Base-by-base conservation (phyloP, 1,140 invertebrate genomes). In the Apis dorsata region DNA sequence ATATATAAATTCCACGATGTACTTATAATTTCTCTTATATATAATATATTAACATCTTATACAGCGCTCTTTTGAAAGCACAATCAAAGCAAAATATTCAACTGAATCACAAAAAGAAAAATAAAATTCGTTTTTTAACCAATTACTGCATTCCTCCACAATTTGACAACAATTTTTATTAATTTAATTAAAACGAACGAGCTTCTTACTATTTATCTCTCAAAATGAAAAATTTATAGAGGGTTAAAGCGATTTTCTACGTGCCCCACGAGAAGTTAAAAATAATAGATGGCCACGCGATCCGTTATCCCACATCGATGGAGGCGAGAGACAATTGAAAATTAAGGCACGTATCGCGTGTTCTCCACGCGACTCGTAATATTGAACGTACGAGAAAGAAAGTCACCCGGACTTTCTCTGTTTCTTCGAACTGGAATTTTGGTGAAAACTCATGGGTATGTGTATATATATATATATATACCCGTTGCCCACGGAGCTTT, bases 341-440 rank as follows among this genome's bases (percentile, higher is more conserved):
- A 66, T 89, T 89, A 89, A 89, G 88, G 83, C 88, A 89, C 87
- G 80, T 66, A 53, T 73, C n/a, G 76, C 28, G 71, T 21, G 59
- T 59, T 53, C 55, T 44, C 13, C 12, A 49, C 76, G 57, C 66
- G 71, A 69, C 53, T 87, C 62, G 66, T 66, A 81, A 84, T 80
- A 83, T 74, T 71, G 72, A 73, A 76, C 75, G 62, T 71, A 57
- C 66, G 51, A 68, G 24, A 51, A 88, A 88, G 84, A 88, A 89
- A 89, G 85, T 83, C 28, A 7, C 19, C 12, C 34, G 55, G 13
- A 88, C 81, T 88, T 88, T 88, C 87, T 86, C 81, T 76, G 73
- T 81, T 84, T 65, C 19, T 76, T 76, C 34, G 62, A 44, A 81
- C 63, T 79, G 81, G 86, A 84, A 87, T 87, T 87, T 86, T 53